Evolutionary conservation across 1,140 invertebrate species (phyloP), one percentile per base, ranked within the genome.

Genomic region (Antheraea pernyi): DNA sequence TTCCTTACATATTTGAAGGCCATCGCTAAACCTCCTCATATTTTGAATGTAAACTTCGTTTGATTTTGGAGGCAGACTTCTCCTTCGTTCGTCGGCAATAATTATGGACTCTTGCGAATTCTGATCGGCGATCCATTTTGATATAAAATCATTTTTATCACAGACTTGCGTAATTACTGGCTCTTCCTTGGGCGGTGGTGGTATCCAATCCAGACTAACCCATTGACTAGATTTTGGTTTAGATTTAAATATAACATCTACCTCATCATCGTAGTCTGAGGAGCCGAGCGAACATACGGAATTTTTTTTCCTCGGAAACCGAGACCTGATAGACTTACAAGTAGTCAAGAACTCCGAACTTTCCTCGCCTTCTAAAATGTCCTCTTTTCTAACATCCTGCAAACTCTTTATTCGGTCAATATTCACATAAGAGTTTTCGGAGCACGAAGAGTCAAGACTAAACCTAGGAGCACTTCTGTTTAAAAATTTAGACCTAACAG

Each of bases 191-290:
- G 91, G 89, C 63, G 88, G 78, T 67, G 91, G 91, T 67, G 91
- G 91, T 80, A 93, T 93, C 84, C 91, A 91, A 85, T 93, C 91
- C 71, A 92, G 82, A 74, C 91, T 93, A 65, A 93, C 87, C 91
- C 91, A 93, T 73, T 93, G 91, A 92, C 91, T 93, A 91, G 91
- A 93, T 85, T 93, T 93, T 59, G 91, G 91, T 78, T 93, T 92
- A 70, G 91, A 93, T 84, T 93, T 93, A 84, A 93, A 93, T 79
- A 93, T 93, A 69, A 93, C 92, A 78, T 93, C 91, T 75, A 92
- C 85, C 73, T 93, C 92, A 61, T 89, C 86, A 78, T 93, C 91
- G 71, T 86, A 91, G 71, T 93, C 92, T 63, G 86, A 93, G 68
- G 91, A 93, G 71, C 91, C 91, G 73, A 93, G 92, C 61, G 92